A percentile compares a stretch with the other conserved stretches of the same genome.
Evolutionary conservation across 92 coral and sea anemone genomes (phyloP).

Genomic region (Palythoa grandis): DNA sequence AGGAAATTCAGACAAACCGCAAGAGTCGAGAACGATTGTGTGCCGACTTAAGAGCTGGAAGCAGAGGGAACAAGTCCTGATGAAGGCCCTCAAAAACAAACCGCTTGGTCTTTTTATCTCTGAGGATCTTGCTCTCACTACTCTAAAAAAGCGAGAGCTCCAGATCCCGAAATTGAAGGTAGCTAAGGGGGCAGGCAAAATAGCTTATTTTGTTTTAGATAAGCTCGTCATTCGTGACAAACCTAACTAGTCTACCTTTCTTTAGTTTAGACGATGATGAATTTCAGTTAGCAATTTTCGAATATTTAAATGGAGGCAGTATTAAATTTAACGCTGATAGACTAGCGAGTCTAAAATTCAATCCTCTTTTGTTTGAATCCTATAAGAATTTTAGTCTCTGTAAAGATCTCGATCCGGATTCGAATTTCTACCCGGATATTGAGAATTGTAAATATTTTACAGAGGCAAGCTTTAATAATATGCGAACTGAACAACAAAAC

Average conservation of each 20-base stretch:
- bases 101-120: constrained; percentile 20
- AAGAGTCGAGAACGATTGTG: constrained; percentile 11
- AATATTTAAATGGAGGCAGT: constrained; percentile 38
- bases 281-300: constrained; percentile 49
- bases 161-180: constrained; percentile 30
- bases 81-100: constrained; percentile 23
- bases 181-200: constrained; percentile 14
- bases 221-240: constrained; percentile 46
- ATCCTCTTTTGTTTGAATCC: constrained; percentile 38
- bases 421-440: constrained; percentile 38
- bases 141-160: constrained; percentile 19
- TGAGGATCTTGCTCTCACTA: constrained; percentile 30
- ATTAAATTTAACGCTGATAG: constrained; percentile 40
- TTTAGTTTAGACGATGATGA: constrained; percentile 40
- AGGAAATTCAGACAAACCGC: neutral
- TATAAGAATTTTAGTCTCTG: constrained; percentile 29
- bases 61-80: constrained; percentile 26
- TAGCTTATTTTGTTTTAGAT: constrained; percentile 13
- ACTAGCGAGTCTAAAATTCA: constrained; percentile 33
- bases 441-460: constrained; percentile 42
- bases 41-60: constrained; percentile 20
- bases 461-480: constrained; percentile 40
- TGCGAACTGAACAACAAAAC: constrained; percentile 33
- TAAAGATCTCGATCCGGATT: constrained; percentile 45
- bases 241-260: constrained; percentile 7